Evolutionary conservation across 2,113 vertebrate genomes (phyloP).

Genomic region (Leptosomus discolor): DNA sequence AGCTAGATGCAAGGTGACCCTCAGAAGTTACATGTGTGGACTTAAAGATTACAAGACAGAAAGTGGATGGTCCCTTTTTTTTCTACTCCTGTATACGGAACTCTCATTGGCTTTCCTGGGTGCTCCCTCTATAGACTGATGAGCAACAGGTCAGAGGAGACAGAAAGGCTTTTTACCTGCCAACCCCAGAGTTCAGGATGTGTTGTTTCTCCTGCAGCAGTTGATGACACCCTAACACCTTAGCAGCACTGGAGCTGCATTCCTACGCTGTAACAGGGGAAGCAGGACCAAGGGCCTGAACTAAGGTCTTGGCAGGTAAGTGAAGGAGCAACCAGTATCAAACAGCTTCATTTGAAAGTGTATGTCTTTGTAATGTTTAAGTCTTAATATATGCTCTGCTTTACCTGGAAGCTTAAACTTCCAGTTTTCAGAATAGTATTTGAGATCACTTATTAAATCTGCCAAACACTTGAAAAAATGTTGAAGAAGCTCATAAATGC

Average conservation of each 20-base stretch:
- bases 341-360: slow-evolving; percentile 48
- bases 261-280: slow-evolving; percentile 70
- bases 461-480: background rate
- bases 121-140: slow-evolving; percentile 29
- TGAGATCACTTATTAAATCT: background rate
- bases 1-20: background rate
- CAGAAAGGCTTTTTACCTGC: slow-evolving; percentile 58
- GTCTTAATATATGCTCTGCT: slow-evolving; percentile 61
- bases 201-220: slow-evolving; percentile 72
- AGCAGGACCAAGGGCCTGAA: slow-evolving; percentile 70
- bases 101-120: slow-evolving; percentile 35
- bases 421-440: background rate
- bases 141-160: slow-evolving; percentile 43
- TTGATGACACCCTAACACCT: slow-evolving; percentile 69
- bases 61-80: background rate
- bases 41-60: slow-evolving; percentile 60
- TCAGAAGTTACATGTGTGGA: slow-evolving; percentile 42
- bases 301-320: slow-evolving; percentile 73
- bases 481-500: background rate
- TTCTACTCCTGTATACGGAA: background rate
- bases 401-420: slow-evolving; percentile 21
- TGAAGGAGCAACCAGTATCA: slow-evolving; percentile 56
- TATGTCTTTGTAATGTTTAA: slow-evolving; percentile 65
- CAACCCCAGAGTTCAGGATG: slow-evolving; percentile 71
- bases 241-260: slow-evolving; percentile 72